Evolutionary conservation across 2,113 vertebrate genomes (phyloP).

Genomic region (Platycercus adscitus): DNA sequence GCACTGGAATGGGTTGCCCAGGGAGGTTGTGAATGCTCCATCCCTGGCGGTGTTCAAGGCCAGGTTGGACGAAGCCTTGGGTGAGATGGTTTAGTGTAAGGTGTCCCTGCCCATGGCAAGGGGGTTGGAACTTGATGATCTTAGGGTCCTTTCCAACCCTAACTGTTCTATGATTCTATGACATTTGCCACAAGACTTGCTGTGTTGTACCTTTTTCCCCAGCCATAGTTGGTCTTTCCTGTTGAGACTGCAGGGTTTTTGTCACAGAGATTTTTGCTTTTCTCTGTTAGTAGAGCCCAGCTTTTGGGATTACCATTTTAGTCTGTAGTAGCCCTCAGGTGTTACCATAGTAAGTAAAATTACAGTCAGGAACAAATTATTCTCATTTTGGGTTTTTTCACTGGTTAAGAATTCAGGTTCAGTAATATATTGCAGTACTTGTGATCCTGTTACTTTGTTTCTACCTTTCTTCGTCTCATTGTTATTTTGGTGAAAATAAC

Average conservation of each 20-base stretch:
- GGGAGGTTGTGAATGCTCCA: no score
- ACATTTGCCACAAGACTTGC: neutral
- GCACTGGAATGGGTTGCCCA: no score
- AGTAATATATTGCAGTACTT: neutral
- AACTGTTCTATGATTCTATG: no score
- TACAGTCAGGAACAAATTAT: neutral
- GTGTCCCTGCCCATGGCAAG: no score
- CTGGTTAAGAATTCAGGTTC: neutral
- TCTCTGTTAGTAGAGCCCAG: neutral
- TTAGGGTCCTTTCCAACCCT: no score
- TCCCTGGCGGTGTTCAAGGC: no score
- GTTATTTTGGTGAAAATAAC: neutral
- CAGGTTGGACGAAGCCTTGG: no score
- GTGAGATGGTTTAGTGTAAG: no score
- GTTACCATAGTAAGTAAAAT: neutral
- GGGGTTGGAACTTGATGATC: no score
- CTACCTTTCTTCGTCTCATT: neutral
- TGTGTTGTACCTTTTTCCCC: neutral
- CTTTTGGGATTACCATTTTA: neutral
- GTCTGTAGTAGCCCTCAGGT: neutral
- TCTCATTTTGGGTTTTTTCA: neutral
- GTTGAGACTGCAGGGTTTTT: neutral
- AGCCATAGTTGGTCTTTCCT: neutral
- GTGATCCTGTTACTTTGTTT: neutral
- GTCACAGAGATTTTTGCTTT: neutral